Conservation (phyloP, 2,797 vertebrate genomes). For the Sebastes trivittatus region DNA sequence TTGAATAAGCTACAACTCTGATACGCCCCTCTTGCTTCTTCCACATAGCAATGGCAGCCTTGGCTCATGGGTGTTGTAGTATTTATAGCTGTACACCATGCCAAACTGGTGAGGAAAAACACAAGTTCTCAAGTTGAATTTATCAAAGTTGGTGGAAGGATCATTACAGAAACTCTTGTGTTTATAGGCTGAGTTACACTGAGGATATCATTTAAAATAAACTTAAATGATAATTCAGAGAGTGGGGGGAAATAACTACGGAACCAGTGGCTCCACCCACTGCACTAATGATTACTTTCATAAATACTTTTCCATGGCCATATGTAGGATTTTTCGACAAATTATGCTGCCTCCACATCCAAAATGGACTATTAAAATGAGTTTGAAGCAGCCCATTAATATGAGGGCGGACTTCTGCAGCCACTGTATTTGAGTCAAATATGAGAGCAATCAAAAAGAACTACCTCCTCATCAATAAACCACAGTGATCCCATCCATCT, state of each 20-base stretch:
- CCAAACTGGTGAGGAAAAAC: not conserved
- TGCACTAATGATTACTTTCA: not conserved
- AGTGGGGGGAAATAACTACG: not conserved
- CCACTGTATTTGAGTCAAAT: slow-evolving; percentile 72
- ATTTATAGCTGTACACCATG: not conserved
- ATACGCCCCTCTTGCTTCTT: not conserved
- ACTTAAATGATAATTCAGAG: not conserved
- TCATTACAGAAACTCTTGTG: not conserved
- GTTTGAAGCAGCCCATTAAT: slow-evolving; percentile 54
- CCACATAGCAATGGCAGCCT: not conserved
- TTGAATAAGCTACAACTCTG: not conserved
- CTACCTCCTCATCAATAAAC: slow-evolving; percentile 80
- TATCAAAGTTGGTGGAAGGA: not conserved
- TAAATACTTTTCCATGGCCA: not conserved
- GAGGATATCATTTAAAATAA: not conserved
- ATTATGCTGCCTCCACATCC: not conserved
- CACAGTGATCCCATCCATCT: slow-evolving; percentile 73
- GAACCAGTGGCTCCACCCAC: not conserved
- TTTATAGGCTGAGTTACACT: not conserved
- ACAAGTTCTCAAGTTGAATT: not conserved
- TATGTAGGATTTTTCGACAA: not conserved
- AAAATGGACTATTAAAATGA: slow-evolving; percentile 30
- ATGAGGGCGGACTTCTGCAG: slow-evolving; percentile 38
- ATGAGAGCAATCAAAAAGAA: slow-evolving; percentile 79
- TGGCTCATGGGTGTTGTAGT: not conserved